A percentile compares a stretch with the other conserved stretches of the same genome.
Evolutionary conservation across 2,113 vertebrate genomes (phyloP).

Genomic region (Lota lota): DNA sequence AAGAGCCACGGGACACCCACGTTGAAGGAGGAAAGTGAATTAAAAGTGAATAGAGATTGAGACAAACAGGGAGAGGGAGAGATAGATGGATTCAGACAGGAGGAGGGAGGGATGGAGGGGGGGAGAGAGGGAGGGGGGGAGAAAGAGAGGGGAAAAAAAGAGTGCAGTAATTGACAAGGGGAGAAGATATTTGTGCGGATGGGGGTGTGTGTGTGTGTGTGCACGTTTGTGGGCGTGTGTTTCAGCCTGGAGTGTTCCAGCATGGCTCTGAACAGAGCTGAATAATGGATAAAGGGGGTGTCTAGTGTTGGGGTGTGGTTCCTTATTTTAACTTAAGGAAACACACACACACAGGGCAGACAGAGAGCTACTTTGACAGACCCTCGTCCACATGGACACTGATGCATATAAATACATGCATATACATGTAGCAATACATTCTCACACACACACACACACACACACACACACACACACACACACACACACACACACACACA

Average conservation of each 20-base stretch:
- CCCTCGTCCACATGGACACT: neutral
- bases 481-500: too few relatives aligned
- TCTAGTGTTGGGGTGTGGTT: neutral
- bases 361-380: neutral
- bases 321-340: conserved; percentile 16
- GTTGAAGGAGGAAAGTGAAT: too few relatives aligned
- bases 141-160: neutral
- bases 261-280: conserved; percentile 13
- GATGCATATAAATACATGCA: neutral
- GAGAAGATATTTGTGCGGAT: neutral
- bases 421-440: neutral
- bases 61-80: too few relatives aligned
- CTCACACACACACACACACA: too few relatives aligned
- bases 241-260: neutral
- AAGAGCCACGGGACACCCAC: too few relatives aligned
- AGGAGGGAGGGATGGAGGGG: too few relatives aligned
- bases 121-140: neutral
- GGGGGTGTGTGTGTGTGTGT: neutral
- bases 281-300: conserved; percentile 31
- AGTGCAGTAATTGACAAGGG: conserved; percentile 3
- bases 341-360: conserved; percentile 18
- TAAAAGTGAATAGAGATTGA: too few relatives aligned
- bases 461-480: too few relatives aligned
- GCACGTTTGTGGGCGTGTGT: neutral
- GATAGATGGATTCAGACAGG: too few relatives aligned